These are phyloP conservation scores for Linepithema humile DNA, from an alignment of 1,140 invertebrate genomes.

Conservation along the genomic window DNA sequence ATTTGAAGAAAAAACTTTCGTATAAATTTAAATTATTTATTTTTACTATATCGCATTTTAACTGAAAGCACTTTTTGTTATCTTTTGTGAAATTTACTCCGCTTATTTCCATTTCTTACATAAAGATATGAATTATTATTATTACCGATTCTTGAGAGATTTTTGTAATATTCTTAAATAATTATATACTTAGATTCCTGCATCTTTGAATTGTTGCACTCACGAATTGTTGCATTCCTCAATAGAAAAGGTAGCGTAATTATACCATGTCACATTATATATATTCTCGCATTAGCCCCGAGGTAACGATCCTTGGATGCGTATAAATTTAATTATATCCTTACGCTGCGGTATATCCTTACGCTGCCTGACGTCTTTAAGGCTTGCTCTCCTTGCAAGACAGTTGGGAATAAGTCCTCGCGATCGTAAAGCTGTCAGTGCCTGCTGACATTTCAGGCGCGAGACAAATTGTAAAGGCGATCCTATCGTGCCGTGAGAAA, in stretches of 20 bases:
- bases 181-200: not conserved
- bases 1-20: not conserved
- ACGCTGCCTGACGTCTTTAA: slow-evolving; percentile 26
- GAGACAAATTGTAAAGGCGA: slow-evolving; percentile 56
- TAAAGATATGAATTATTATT: slow-evolving; percentile 8
- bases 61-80: not conserved
- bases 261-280: slow-evolving; percentile 32
- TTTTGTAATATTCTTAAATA: not conserved
- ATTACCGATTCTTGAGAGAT: not conserved
- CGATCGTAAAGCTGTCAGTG: slow-evolving; percentile 48
- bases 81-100: not conserved
- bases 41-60: not conserved
- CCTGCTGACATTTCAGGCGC: slow-evolving; percentile 49
- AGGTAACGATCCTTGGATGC: slow-evolving; percentile 27
- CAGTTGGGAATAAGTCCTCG: slow-evolving; percentile 40
- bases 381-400: slow-evolving; percentile 18
- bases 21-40: not conserved
- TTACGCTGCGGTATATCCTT: slow-evolving; percentile 2
- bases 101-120: not conserved
- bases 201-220: not conserved
- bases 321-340: slow-evolving; percentile 53
- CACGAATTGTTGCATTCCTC: slow-evolving; percentile 12
- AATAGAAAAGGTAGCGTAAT: slow-evolving; percentile 22
- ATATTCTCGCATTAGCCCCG: slow-evolving; percentile 1
- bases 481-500: slow-evolving; percentile 54